Conservation (phyloP, 2,888 invertebrate species). For the Cryptophagus acutangulus region DNA sequence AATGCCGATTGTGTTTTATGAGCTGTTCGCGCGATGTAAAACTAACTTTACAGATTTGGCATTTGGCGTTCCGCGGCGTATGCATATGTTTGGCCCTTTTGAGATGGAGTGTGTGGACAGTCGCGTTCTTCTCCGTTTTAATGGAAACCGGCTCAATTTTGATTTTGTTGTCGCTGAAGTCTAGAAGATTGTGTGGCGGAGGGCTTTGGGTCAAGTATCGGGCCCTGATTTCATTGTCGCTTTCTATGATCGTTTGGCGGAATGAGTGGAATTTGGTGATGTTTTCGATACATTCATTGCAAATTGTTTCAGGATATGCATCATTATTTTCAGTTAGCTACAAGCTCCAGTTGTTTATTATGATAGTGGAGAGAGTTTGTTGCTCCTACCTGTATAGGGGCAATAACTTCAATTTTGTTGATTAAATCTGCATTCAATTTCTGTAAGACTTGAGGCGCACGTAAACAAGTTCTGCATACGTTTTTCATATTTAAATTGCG, state of each 20-base stretch:
- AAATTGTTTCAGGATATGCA: slow-evolving; percentile 33
- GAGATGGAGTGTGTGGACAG: no score
- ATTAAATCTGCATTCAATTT: slow-evolving; percentile 26
- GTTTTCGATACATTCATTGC: slow-evolving; percentile 34
- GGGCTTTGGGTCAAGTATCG: slow-evolving; percentile 9
- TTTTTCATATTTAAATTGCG: slow-evolving; percentile 27
- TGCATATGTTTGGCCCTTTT: no score
- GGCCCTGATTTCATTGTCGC: slow-evolving; percentile 29
- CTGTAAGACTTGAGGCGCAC: slow-evolving; percentile 20
- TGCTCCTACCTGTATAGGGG: slow-evolving; percentile 31
- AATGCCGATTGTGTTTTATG: slow-evolving; percentile 30
- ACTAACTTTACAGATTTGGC: slow-evolving; percentile 29
- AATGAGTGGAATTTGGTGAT: slow-evolving; percentile 35
- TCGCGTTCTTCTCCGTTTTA: no score
- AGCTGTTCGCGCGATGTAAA: slow-evolving; percentile 29
- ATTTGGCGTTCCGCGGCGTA: slow-evolving; percentile 22
- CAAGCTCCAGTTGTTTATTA: slow-evolving; percentile 3
- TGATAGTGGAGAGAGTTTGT: background rate
- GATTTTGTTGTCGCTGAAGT: no score
- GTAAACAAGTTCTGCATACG: slow-evolving; percentile 33
- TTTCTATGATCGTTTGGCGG: slow-evolving; percentile 33
- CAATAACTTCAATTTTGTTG: slow-evolving; percentile 33
- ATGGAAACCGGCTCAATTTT: no score
- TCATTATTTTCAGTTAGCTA: slow-evolving; percentile 21
- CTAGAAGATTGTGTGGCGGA: no score